Evolutionary conservation across 2,888 invertebrate genomes (phyloP).

Genomic region (Beris morrisii): DNA sequence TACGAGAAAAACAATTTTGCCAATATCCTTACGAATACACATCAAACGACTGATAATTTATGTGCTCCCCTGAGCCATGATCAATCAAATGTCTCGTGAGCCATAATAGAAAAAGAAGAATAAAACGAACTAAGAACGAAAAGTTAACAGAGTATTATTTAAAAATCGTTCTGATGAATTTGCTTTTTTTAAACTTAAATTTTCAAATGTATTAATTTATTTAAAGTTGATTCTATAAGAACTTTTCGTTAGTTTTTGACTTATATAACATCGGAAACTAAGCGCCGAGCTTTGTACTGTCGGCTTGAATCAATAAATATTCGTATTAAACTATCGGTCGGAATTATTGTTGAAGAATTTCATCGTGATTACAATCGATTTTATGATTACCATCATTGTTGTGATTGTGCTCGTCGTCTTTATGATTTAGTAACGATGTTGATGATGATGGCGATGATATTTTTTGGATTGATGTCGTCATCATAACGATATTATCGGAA

Average conservation of each 20-base stretch:
- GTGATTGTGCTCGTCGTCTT: slow-evolving; percentile 1
- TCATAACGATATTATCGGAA: slow-evolving; percentile 29
- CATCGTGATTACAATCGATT: slow-evolving; percentile 7
- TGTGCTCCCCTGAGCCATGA: no score
- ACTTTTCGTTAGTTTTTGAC: slow-evolving; percentile 42
- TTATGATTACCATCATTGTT: slow-evolving; percentile 17
- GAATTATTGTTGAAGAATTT: slow-evolving; percentile 13
- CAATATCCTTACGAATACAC: no score
- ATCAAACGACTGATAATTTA: no score
- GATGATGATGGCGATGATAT: slow-evolving; percentile 27
- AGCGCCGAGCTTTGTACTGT: slow-evolving; percentile 42
- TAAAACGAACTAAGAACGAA: no score
- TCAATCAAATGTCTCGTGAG: no score
- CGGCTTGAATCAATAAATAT: slow-evolving; percentile 36
- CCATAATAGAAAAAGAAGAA: no score
- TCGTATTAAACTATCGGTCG: slow-evolving; percentile 39
- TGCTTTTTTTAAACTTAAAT: no score
- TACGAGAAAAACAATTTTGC: no score
- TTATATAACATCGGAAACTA: slow-evolving; percentile 40
- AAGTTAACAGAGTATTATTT: no score
- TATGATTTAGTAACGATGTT: slow-evolving; percentile 18
- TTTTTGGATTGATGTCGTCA: slow-evolving; percentile 10
- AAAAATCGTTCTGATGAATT: no score
- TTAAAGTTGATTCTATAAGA: slow-evolving; percentile 43
- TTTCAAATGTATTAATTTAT: neutral